Base-by-base conservation (phyloP, 1,140 invertebrate genomes). In the Dendroctonus valens region DNA sequence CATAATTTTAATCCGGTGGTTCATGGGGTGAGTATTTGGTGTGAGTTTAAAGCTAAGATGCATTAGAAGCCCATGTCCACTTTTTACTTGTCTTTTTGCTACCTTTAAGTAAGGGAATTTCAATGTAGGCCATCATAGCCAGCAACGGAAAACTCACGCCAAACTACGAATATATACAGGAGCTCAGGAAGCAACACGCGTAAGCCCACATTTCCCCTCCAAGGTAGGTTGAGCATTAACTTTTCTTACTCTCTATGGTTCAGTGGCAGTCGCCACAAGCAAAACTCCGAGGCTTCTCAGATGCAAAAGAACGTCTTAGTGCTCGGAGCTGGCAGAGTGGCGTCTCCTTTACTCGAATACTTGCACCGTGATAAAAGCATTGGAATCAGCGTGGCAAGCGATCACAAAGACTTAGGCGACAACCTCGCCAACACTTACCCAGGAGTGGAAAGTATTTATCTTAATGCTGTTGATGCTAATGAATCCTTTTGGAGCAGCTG, bases 241-340 rank as follows among this genome's bases (percentile, higher is more conserved):
- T 46, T 46, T 9, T 46, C 8, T 46, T 12, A 46, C 12, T 46
- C 8, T 46, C 12, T 2, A 46, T 46, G 8, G 42, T 46, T 46
- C 12, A 5, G 14, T 48, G 5, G 46, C 49, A 86, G 83, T 0
- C 81, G 84, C 5, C 84, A 86, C 65, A 87, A 86, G 75, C 77
- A 79, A 41, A 50, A n/a, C 37, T 69, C 75, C 6, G 75, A 82
- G 65, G 69, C 78, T 15, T 58, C 77, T 70, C 75, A 79, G 8
- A 77, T 81, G 42, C 77, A 85, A 67, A 83, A 84, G 26, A 79
- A 87, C 70, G 91, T 97, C 2, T 82, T 99, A 2, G 88, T 99
- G 0, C 81, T 99, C 4, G 98, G 98, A 0, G 94, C 97, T 52
- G 98, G 98, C 5, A 90, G 96, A 73, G 97, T 99, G 0, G 91